Base-by-base conservation (phyloP, 2,113 vertebrate genomes). In the Hippocampus abdominalis region DNA sequence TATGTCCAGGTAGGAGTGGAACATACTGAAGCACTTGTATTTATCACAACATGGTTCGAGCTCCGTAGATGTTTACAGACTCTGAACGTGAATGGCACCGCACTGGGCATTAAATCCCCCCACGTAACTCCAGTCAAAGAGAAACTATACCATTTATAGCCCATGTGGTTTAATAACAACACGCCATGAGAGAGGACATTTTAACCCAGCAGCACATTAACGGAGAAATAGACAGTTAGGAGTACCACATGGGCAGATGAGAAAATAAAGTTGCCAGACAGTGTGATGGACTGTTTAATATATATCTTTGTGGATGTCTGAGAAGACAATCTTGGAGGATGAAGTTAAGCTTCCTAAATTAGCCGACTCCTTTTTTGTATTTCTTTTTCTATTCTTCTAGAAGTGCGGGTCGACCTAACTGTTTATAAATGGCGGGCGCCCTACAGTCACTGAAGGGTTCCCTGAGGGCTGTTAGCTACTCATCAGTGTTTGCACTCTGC, bases 1-100 rank as follows among this genome's bases (percentile, higher is more conserved):
- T 99, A 98, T 67, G 97, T 99, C 63, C 97, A 99, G 97, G 97
- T 98, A 91, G 84, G 76, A 27, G 7, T 48, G 21, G 64, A 48
- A 53, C 25, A 53, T 36, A 39, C 29, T 39, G 11, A n/a, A 25
- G 13, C 2, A 46, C 6, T 6, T 46, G 40, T 2, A 29, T 59
- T 18, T 9, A 18, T 36, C 15, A 18, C 15, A 29, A 59, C 20
- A 64, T 8, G n/a, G 10, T 42, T n/a, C 61, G 40, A 64, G 4
- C 23, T 56, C 53, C 53, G 23, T 3, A 56, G 23, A 16, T 18
- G 48, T 49, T 16, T 18, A 49, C 44, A 56, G n/a, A 23, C n/a
- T 56, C n/a, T 12, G 10, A 25, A 23, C n/a, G 3, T 27, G n/a
- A 16, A 18, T 15, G 25, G 63, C 63, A 44, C 7, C 21, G 42